These are phyloP conservation scores for Eulemur mongoz DNA, from an alignment of 2,797 vertebrate species.

Conservation along the genomic window DNA sequence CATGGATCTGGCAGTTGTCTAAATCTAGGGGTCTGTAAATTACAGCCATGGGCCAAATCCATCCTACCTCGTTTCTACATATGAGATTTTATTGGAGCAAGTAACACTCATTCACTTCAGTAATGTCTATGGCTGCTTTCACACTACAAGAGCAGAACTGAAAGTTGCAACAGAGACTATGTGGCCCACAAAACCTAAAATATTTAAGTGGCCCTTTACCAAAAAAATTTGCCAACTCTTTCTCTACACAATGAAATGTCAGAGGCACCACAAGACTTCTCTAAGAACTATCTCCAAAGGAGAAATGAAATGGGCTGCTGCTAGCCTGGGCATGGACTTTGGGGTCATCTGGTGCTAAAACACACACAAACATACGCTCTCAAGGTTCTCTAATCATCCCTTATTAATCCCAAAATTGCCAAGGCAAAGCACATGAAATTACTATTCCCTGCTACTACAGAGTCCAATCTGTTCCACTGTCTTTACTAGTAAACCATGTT, in stretches of 20 bases:
- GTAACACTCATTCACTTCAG: neutral
- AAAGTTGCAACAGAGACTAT: neutral
- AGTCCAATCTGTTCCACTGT: neutral
- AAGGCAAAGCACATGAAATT: neutral
- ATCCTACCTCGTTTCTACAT: neutral
- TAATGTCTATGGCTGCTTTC: neutral
- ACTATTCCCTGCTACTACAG: neutral
- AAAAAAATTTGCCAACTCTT: neutral
- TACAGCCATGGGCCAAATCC: neutral
- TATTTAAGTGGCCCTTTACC: neutral
- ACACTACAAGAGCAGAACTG: neutral
- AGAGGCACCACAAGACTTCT: neutral
- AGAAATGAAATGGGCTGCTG: neutral
- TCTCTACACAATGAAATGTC: neutral
- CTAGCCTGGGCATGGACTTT: neutral
- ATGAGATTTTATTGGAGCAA: neutral
- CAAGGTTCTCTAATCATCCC: neutral
- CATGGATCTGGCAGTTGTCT: neutral
- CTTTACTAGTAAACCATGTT: neutral
- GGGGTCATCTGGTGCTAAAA: neutral
- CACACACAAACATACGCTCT: neutral
- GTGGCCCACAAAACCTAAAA: conserved; percentile 28
- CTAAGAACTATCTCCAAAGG: neutral
- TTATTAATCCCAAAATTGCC: neutral
- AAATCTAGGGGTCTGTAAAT: neutral